Evolutionary conservation across 2,888 invertebrate genomes (phyloP).

Genomic region (Parasteatoda lunata): DNA sequence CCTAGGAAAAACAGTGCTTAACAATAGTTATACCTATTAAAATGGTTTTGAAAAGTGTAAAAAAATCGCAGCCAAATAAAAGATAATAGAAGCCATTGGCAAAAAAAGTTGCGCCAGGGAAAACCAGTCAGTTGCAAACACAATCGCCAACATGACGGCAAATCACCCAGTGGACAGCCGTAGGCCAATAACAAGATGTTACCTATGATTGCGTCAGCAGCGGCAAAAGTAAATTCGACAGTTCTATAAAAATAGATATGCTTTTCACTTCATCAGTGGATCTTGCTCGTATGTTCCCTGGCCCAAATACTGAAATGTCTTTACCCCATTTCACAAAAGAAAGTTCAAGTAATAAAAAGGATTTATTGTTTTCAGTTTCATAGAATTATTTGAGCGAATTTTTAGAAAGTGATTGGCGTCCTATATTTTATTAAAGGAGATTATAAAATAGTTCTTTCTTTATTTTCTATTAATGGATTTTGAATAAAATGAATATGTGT

Average conservation of each 20-base stretch:
- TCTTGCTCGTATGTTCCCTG: not conserved
- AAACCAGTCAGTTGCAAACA: constrained; percentile 53
- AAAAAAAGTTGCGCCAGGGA: constrained; percentile 13
- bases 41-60: too few relatives aligned
- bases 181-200: constrained; percentile 26
- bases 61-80: not conserved
- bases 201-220: constrained; percentile 41
- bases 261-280: constrained; percentile 24
- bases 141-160: constrained; percentile 32
- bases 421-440: too few relatives aligned
- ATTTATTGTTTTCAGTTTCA: not conserved
- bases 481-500: too few relatives aligned
- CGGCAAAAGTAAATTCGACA: constrained; percentile 44
- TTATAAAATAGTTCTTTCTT: too few relatives aligned
- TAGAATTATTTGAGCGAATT: too few relatives aligned
- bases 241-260: constrained; percentile 39
- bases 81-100: not conserved
- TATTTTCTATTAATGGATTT: too few relatives aligned
- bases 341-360: not conserved
- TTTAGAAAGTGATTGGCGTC: too few relatives aligned
- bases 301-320: not conserved
- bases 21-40: too few relatives aligned
- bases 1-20: too few relatives aligned
- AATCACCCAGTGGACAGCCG: constrained; percentile 32
- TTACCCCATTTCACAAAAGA: not conserved